phyloP scores from a whole-genome alignment of 2,113 vertebrate genomes.

The Carollia perspicillata region DNA sequence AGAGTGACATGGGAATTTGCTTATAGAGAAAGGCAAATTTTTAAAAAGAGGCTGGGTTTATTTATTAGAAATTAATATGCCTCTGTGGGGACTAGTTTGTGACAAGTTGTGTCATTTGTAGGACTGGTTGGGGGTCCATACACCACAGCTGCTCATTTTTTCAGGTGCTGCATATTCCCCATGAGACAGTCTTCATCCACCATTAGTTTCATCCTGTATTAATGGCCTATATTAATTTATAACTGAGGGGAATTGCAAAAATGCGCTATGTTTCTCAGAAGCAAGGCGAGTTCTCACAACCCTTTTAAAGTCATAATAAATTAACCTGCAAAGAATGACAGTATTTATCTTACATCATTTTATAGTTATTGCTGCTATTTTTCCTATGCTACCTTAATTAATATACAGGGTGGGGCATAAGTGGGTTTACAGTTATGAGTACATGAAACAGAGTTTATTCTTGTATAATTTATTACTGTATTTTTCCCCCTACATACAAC shows the following conservation, averaged over 20 bases:
- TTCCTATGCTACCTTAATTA: constrained; percentile 69
- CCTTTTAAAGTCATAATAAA: constrained; percentile 79
- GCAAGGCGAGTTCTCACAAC: constrained; percentile 75
- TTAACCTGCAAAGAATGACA: constrained; percentile 71
- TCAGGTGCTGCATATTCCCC: constrained; percentile 76
- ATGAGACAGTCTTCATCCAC: constrained; percentile 67
- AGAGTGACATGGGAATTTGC: not conserved
- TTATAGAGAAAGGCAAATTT: not conserved
- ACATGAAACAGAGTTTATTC: no score
- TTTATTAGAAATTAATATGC: constrained; percentile 65
- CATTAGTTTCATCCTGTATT: constrained; percentile 69
- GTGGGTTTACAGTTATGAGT: no score
- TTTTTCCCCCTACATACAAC: no score
- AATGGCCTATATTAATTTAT: constrained; percentile 77
- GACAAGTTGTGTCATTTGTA: constrained; percentile 57
- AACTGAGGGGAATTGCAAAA: constrained; percentile 77
- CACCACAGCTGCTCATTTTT: constrained; percentile 58
- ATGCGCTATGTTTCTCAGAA: constrained; percentile 73
- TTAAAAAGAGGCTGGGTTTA: not conserved
- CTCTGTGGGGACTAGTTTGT: constrained; percentile 52
- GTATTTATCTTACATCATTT: constrained; percentile 80
- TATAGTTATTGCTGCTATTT: constrained; percentile 78
- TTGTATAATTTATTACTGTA: no score
- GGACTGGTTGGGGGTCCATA: constrained; percentile 55
- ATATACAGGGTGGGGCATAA: not conserved